These are phyloP conservation scores for Maconellicoccus hirsutus DNA, from an alignment of 1,140 invertebrate genomes.

Conservation along the genomic window DNA sequence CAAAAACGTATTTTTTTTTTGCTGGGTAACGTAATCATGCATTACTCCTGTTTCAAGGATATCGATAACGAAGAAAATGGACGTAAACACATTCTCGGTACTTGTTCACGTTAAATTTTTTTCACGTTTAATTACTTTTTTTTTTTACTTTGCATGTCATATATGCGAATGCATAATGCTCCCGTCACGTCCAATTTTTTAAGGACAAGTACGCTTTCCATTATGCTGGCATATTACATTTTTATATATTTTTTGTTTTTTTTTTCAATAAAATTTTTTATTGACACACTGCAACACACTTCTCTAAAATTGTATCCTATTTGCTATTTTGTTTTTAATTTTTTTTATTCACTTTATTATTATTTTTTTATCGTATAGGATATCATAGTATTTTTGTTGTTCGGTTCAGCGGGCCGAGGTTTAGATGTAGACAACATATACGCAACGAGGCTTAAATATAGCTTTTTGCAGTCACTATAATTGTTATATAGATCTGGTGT, in stretches of 20 bases:
- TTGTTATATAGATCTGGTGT: too few species aligned
- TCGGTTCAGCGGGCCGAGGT: background rate
- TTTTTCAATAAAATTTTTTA: background rate
- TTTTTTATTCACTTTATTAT: background rate
- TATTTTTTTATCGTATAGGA: background rate
- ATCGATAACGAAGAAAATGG: conserved; percentile 50
- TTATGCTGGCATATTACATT: background rate
- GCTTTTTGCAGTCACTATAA: too few species aligned
- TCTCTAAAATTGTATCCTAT: background rate
- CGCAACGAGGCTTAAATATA: too few species aligned
- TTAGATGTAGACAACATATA: background rate
- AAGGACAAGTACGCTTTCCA: conserved; percentile 2
- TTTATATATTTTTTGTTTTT: too few species aligned
- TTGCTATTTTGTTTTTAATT: background rate
- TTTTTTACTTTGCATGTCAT: conserved; percentile 10
- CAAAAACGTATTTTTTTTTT: too few species aligned
- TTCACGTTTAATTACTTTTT: conserved; percentile 8
- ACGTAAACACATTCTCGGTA: conserved; percentile 48
- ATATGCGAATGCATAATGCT: conserved; percentile 14
- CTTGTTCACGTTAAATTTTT: conserved; percentile 12
- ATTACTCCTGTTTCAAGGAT: conserved; percentile 31
- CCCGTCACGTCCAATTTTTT: background rate
- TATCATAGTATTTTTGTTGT: background rate
- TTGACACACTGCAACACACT: background rate
- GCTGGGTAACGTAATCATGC: background rate